Base-by-base conservation (phyloP, 2,888 invertebrate genomes). In the Epirrita christyi region DNA sequence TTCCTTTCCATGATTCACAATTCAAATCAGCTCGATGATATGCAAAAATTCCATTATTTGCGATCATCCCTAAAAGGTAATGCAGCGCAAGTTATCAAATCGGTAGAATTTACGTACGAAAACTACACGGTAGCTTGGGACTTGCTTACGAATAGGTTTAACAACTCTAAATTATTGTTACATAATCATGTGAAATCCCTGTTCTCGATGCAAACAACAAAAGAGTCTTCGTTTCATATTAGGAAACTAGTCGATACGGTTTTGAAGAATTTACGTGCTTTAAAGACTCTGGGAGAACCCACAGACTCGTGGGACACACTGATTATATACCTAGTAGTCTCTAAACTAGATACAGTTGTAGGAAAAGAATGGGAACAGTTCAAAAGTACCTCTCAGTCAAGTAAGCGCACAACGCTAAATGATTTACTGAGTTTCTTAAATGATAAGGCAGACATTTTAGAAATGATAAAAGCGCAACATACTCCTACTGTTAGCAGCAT, bases 281-380 rank as follows among this genome's bases (percentile, higher is more conserved):
- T 67, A n/a, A 53, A 62, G 29, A 42, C 41, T 0, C 34, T 67
- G 15, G 61, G 53, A 11, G 59, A 62, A 41, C 64, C 66, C 1
- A 63, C 61, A 13, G 61, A 61, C 0, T 11, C 14, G 1, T 68
- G 65, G 67, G 64, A 67, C 21, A 63, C 59, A 13, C 11, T 70
- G 13, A 52, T 66, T 21, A 66, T 69, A 32, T 59, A 57, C 47
- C 34, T 68, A 2, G 45, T 64, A n/a, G 44, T 51, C 3, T 49
- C 59, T 0, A 66, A 69, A 40, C 29, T 70, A 38, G 70, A 68
- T 50, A 11, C 48, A n/a, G 14, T 51, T 6, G 62, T 65, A 5
- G 55, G 53, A 37, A 45, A 59, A 5, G 61, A 68, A 44, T 68
- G 68, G 68, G 67, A 67, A 36, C 28, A 28, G 28, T 28, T 13